These are phyloP conservation scores for Ceratothoa steindachneri DNA, from an alignment of 2,888 invertebrate species.

Conservation along the genomic window DNA sequence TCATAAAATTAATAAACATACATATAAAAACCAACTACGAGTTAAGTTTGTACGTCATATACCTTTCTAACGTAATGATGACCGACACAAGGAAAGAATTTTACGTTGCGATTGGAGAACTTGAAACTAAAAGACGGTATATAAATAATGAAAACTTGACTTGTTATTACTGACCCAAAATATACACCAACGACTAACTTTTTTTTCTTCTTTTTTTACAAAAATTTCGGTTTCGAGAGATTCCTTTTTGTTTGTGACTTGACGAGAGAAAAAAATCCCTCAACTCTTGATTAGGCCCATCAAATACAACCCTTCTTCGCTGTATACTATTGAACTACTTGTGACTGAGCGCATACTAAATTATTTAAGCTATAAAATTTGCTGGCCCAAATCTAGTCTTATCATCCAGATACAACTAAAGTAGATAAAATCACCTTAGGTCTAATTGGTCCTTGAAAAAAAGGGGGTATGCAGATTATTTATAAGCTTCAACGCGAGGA, in stretches of 20 bases:
- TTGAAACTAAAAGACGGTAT: neutral
- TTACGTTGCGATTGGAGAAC: neutral
- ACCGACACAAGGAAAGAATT: neutral
- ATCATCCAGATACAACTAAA: too few relatives aligned
- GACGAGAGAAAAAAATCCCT: too few relatives aligned
- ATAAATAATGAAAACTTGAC: too few relatives aligned
- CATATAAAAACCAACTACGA: neutral
- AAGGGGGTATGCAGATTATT: too few relatives aligned
- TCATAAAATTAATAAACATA: neutral
- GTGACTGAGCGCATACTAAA: neutral
- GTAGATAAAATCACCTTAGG: neutral
- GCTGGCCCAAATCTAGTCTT: too few relatives aligned
- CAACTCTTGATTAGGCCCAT: neutral
- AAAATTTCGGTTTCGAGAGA: too few relatives aligned
- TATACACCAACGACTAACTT: too few relatives aligned
- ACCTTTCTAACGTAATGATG: neutral
- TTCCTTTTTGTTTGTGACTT: too few relatives aligned
- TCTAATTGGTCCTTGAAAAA: neutral
- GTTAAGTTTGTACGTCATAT: neutral
- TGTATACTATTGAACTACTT: neutral
- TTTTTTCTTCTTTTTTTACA: too few relatives aligned
- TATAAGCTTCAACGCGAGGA: too few relatives aligned
- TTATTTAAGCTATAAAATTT: neutral
- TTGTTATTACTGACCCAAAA: too few relatives aligned
- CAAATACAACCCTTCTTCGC: neutral